Base-by-base conservation (phyloP, 2,113 vertebrate species). In the Otolemur garnettii region DNA sequence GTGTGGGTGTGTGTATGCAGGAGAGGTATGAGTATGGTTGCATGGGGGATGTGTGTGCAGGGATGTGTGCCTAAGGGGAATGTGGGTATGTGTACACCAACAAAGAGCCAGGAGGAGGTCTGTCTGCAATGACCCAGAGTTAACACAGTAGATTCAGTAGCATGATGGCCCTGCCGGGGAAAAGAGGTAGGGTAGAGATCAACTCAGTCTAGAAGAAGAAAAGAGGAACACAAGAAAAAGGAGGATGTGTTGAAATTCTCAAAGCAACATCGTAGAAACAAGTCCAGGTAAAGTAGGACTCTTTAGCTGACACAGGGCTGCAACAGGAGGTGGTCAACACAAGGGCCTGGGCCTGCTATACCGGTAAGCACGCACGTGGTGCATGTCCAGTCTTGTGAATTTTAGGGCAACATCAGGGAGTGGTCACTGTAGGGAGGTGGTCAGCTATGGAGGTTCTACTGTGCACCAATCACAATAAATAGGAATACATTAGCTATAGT, bases 101-200 rank as follows among this genome's bases (percentile, higher is more conserved):
- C 35, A 62, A 21, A 77, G 74, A 72, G 30, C 1, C 19, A 50
- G 86, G 74, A 64, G 55, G 55, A 28, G 10, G 42, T 6, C 0
- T 5, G 5, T 35, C 26, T 5, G 0, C 3, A 22, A 53, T 15
- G 35, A 64, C 60, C 28, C 53, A 19, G 75, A 78, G 15, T 72
- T n/a, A 60, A 22, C 5, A 8, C 1, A 0, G 42, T 21, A 33
- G 55, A 55, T 5, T 0, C 8, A 13, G 3, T 50, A 10, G 33
- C 17, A 8, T 59, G 50, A 59, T 26, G 38, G 55, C n/a, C 19
- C 42, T 59, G 24, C 13, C 33, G 64, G 68, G 28, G n/a, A 74
- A 2, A 0, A 35, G 35, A 30, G n/a, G 14, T 33, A 50, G 78
- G 50, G 7, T 2, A 53, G 45, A 57, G 13, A 57, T 4, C 45